Evolutionary conservation across 2,888 invertebrate genomes (phyloP).

Genomic region (Hololepta plana): DNA sequence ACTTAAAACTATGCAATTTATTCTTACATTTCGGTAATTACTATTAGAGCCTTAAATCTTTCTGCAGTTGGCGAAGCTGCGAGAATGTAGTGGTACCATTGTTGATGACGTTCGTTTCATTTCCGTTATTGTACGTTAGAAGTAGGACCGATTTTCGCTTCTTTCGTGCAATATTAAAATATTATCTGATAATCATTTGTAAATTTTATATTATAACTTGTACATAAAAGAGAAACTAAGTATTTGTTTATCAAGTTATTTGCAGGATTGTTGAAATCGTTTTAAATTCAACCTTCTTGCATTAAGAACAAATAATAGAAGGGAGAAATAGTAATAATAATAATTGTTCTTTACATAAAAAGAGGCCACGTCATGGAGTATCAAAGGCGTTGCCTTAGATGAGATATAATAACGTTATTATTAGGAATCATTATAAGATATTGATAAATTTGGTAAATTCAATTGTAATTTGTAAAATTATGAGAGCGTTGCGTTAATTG

Average conservation of each 20-base stretch:
- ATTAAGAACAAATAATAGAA: too few relatives aligned
- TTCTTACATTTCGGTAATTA: too few relatives aligned
- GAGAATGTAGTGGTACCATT: too few relatives aligned
- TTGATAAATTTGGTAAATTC: too few relatives aligned
- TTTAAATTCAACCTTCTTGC: constrained; percentile 10
- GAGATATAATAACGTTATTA: too few relatives aligned
- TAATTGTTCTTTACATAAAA: constrained; percentile 6
- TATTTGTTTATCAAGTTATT: constrained; percentile 8
- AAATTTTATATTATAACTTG: constrained; percentile 11
- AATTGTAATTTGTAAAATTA: too few relatives aligned
- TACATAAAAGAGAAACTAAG: too few relatives aligned
- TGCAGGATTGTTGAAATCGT: constrained; percentile 11
- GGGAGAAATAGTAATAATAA: too few relatives aligned
- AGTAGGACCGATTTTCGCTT: constrained; percentile 12
- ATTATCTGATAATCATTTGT: constrained; percentile 9
- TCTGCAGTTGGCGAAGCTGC: too few relatives aligned
- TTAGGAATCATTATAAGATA: too few relatives aligned
- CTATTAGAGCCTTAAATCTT: too few relatives aligned
- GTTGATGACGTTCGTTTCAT: constrained; percentile 14
- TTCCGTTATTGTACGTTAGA: constrained; percentile 17
- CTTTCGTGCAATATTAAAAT: constrained; percentile 13
- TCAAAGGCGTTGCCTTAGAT: constrained; percentile 12
- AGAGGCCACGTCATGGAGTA: constrained; percentile 13
- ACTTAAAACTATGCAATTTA: constrained; percentile 5
- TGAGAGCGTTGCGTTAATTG: too few relatives aligned